phyloP scores from a whole-genome alignment of 2,888 invertebrate genomes.

The Sphaerophoria taeniata region DNA sequence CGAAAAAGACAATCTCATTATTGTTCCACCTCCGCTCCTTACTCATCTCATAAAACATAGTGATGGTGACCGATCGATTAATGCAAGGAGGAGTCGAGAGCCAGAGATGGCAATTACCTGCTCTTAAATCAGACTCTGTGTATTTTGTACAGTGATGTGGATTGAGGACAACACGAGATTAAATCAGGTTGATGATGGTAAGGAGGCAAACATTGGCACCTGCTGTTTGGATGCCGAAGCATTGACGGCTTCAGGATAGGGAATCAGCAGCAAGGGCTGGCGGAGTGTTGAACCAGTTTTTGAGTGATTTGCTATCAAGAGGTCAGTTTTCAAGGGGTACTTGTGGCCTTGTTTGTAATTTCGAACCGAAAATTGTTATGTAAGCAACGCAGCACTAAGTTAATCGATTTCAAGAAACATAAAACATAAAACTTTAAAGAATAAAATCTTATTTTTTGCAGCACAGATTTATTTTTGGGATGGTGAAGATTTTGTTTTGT shows the following conservation, averaged over 20 bases:
- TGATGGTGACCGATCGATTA: constrained; percentile 65
- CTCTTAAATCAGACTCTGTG: background rate
- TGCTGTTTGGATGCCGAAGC: constrained; percentile 56
- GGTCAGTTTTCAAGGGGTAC: constrained; percentile 45
- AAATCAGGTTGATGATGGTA: constrained; percentile 63
- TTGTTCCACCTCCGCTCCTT: constrained; percentile 43
- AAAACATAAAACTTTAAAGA: constrained; percentile 45
- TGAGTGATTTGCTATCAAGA: constrained; percentile 42
- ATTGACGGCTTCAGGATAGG: background rate
- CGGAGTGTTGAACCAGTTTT: constrained; percentile 53
- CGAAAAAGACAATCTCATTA: constrained; percentile 43
- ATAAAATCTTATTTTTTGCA: constrained; percentile 10
- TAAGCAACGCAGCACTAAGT: constrained; percentile 60
- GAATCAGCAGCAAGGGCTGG: background rate
- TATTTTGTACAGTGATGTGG: background rate
- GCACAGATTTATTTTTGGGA: constrained; percentile 48
- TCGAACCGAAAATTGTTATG: constrained; percentile 63
- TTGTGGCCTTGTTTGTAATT: constrained; percentile 34
- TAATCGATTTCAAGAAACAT: constrained; percentile 50
- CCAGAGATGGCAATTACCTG: background rate
- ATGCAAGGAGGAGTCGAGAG: constrained; percentile 58
- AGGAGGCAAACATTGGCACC: constrained; percentile 69
- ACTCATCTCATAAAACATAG: constrained; percentile 26
- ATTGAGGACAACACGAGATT: constrained; percentile 67
- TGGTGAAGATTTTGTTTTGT: constrained; percentile 6